Evolutionary conservation across 2,888 invertebrate genomes (phyloP).

Genomic region (Eupeodes latifasciatus): DNA sequence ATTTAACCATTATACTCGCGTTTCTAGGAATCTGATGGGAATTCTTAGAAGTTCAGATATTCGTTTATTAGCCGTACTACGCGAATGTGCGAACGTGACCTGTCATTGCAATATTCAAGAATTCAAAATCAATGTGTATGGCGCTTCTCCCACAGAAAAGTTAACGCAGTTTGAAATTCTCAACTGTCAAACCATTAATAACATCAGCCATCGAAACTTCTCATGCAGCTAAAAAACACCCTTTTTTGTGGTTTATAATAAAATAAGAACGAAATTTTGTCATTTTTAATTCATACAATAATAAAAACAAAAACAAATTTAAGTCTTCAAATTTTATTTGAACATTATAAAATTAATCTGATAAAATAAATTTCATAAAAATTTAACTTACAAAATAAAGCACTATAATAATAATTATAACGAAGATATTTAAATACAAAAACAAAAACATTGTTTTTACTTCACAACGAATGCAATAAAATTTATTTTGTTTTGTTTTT

Average conservation of each 20-base stretch:
- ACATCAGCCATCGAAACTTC: no score
- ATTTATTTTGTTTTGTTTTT: slow-evolving; percentile 45
- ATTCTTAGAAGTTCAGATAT: no score
- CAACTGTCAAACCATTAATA: no score
- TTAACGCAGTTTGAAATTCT: no score
- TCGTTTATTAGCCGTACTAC: no score
- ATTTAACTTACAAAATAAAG: slow-evolving; percentile 42
- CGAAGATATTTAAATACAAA: slow-evolving; percentile 33
- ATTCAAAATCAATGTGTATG: no score
- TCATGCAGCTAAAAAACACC: no score
- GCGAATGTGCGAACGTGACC: no score
- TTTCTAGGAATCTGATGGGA: no score
- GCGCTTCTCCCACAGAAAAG: no score
- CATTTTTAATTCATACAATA: slow-evolving; percentile 2
- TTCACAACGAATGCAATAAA: slow-evolving; percentile 74
- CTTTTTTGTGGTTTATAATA: background rate
- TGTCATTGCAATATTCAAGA: no score
- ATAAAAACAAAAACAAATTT: slow-evolving; percentile 51
- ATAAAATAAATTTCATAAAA: slow-evolving; percentile 49
- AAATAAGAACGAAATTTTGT: background rate
- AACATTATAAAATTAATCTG: slow-evolving; percentile 69
- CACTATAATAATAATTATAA: slow-evolving; percentile 16
- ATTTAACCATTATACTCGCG: no score
- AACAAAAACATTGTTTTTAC: slow-evolving; percentile 41
- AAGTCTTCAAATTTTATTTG: slow-evolving; percentile 71